Conservation (phyloP, 64 coral and sea anemone genomes). For the Dendrophyllia cribrosa region DNA sequence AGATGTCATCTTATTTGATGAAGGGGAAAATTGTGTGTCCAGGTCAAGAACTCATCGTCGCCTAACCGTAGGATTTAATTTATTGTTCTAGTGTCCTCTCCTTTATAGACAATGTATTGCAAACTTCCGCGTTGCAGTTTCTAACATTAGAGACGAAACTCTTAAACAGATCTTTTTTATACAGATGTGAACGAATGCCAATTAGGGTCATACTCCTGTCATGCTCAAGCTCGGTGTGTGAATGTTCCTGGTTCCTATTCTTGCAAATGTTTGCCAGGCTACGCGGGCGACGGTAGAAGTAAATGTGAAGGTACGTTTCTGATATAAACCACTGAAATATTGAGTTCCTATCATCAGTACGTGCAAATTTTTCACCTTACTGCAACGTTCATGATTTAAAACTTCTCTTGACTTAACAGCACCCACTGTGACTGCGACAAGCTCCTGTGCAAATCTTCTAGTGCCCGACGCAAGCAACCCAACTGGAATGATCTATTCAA, state of each 20-base stretch:
- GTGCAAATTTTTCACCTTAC: no score
- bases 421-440: neutral
- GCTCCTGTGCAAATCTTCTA: neutral
- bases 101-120: no score
- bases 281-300: neutral
- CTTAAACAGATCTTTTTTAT: neutral
- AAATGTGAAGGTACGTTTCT: neutral
- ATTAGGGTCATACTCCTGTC: neutral
- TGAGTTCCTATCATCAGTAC: no score
- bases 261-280: constrained; percentile 9
- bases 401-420: neutral
- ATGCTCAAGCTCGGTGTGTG: neutral
- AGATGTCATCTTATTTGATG: no score
- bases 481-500: neutral
- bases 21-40: no score
- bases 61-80: no score
- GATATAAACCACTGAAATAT: no score
- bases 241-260: neutral
- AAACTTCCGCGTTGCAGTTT: no score
- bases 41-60: no score
- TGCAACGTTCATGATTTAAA: no score
- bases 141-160: no score
- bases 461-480: neutral
- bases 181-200: neutral
- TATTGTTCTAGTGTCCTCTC: no score